These are phyloP conservation scores for Aradus depressus DNA, from an alignment of 2,888 invertebrate genomes.

Conservation along the genomic window DNA sequence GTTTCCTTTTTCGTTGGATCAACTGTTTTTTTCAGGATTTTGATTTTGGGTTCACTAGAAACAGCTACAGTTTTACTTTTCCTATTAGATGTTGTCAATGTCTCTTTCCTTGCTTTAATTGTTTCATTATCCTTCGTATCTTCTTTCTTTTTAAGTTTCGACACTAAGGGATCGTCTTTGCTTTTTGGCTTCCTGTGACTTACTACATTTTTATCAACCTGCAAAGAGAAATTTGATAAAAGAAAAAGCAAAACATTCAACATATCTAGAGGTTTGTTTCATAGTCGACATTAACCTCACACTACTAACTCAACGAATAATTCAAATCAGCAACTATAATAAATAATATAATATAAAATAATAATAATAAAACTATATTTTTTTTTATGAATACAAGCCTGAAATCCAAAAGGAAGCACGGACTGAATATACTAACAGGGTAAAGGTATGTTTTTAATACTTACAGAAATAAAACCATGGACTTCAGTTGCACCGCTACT, in stretches of 20 bases:
- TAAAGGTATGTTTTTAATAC: too few species aligned
- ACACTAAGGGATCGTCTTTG: background rate
- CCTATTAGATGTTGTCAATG: background rate
- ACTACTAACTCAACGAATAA: background rate
- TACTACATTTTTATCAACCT: background rate
- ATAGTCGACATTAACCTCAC: background rate
- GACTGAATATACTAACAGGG: too few species aligned
- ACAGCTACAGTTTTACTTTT: too few species aligned
- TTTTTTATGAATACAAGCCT: too few species aligned
- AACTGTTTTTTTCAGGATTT: too few species aligned
- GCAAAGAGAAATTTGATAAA: background rate
- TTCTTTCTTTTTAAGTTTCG: background rate
- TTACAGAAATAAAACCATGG: constrained; percentile 28
- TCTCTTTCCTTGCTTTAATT: background rate
- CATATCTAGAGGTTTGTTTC: background rate
- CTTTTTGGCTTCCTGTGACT: too few species aligned
- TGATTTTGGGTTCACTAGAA: too few species aligned
- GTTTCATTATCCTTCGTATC: background rate
- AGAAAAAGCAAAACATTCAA: background rate
- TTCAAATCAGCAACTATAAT: too few species aligned
- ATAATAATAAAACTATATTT: too few species aligned
- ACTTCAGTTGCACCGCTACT: constrained; percentile 26
- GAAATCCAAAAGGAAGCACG: too few species aligned
- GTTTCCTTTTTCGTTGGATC: too few species aligned
- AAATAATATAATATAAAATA: background rate